phyloP scores from a whole-genome alignment of 2,113 vertebrate genomes.

The Empidonax alnorum region DNA sequence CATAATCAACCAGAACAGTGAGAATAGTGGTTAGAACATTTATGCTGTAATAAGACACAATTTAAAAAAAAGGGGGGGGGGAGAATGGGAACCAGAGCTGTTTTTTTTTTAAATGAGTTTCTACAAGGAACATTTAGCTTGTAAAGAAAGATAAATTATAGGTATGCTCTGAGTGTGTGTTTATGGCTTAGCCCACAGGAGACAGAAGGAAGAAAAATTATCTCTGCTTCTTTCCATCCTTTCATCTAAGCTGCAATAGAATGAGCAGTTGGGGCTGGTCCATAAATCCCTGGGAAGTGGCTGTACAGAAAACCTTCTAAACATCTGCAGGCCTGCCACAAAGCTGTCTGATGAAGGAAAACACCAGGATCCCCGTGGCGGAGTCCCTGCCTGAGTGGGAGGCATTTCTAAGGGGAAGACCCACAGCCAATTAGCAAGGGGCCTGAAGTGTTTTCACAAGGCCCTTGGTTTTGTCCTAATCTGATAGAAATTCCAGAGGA shows the following conservation, averaged over 20 bases:
- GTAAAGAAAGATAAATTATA: conserved; percentile 34
- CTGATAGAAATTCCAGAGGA: not conserved
- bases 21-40: not conserved
- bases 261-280: not conserved
- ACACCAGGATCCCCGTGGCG: rapidly evolving
- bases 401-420: not conserved
- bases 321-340: not conserved
- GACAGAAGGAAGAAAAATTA: not conserved
- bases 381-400: not conserved
- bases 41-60: not conserved
- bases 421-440: not conserved
- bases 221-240: not conserved
- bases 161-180: not conserved
- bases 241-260: not conserved
- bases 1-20: not conserved
- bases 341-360: not conserved
- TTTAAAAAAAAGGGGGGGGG: too few species aligned
- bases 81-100: not conserved
- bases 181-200: conserved; percentile 7
- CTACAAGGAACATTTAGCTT: conserved; percentile 3
- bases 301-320: not conserved
- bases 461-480: not conserved
- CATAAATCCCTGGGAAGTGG: not conserved
- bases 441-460: not conserved
- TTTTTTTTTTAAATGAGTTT: not conserved